Conservation (phyloP, 2,888 invertebrate genomes). For the Aromia moschata region DNA sequence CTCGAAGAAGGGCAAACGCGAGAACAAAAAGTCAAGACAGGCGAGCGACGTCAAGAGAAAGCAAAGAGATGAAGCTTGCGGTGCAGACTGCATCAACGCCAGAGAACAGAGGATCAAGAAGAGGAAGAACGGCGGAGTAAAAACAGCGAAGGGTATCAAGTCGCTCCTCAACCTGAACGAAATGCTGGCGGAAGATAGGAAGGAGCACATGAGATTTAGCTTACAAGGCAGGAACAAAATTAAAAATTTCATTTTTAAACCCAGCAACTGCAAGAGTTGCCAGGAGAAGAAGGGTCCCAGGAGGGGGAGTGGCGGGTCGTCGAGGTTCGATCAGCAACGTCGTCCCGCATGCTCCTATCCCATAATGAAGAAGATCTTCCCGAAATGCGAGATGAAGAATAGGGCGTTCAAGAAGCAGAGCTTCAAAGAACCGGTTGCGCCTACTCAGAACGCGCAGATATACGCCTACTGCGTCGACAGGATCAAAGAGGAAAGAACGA, state of each 20-base stretch:
- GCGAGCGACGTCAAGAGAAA: slow-evolving; percentile 18
- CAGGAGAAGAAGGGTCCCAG: slow-evolving; percentile 9
- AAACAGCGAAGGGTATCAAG: slow-evolving; percentile 16
- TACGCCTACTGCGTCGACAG: slow-evolving; percentile 1
- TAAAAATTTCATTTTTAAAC: slow-evolving; percentile 28
- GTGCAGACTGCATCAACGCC: slow-evolving; percentile 30
- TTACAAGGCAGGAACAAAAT: slow-evolving; percentile 30
- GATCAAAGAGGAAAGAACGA: neutral
- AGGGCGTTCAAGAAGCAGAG: slow-evolving; percentile 3
- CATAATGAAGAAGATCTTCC: slow-evolving; percentile 5
- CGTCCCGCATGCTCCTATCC: slow-evolving; percentile 13
- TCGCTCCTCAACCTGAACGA: slow-evolving; percentile 25
- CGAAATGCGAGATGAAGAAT: slow-evolving; percentile 22
- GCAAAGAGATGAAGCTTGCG: slow-evolving; percentile 27
- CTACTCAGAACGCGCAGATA: neutral
- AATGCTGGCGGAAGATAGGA: slow-evolving; percentile 11
- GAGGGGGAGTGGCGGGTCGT: slow-evolving; percentile 1
- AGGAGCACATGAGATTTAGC: slow-evolving; percentile 11
- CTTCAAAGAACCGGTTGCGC: neutral
- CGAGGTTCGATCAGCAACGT: slow-evolving; percentile 12
- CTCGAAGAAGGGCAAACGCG: slow-evolving; percentile 18
- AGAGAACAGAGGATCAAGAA: slow-evolving; percentile 28
- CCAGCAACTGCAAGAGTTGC: slow-evolving; percentile 22
- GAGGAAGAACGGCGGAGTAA: slow-evolving; percentile 12
- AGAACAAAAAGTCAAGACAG: slow-evolving; percentile 5